phyloP scores from a whole-genome alignment of 2,888 invertebrate genomes.

The Fragum whitleyi region DNA sequence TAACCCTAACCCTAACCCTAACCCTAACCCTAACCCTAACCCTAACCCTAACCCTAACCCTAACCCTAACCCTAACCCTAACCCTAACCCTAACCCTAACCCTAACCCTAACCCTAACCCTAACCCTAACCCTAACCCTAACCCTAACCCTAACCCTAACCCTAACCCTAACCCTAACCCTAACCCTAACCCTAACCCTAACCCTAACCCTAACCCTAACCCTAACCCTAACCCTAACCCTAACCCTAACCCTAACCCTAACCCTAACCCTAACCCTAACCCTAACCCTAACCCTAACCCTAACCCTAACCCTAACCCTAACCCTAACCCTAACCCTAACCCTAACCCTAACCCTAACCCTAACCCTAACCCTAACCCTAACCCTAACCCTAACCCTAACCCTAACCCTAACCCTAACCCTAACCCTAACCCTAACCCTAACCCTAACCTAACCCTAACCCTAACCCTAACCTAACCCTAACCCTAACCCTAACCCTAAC shows the following conservation, averaged over 20 bases:
- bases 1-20: constrained; percentile 57
- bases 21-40: constrained; percentile 62
- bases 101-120: constrained; percentile 46
- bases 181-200: constrained; percentile 57
- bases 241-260: constrained; percentile 64
- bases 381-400: constrained; percentile 61
- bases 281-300: constrained; percentile 72
- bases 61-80: constrained; percentile 44
- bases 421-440: too few species aligned
- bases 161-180: constrained; percentile 64
- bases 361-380: constrained; percentile 68
- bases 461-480: too few species aligned
- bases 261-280: constrained; percentile 69
- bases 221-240: constrained; percentile 52
- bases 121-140: constrained; percentile 63
- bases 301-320: constrained; percentile 70
- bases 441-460: too few species aligned
- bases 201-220: constrained; percentile 69
- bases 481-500: constrained; percentile 61
- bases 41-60: constrained; percentile 59
- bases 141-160: constrained; percentile 69
- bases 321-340: constrained; percentile 67
- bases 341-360: constrained; percentile 67
- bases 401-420: constrained; percentile 63
- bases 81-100: constrained; percentile 29